Base-by-base conservation (phyloP, 2,888 invertebrate genomes). In the Tetragonisca angustula region DNA sequence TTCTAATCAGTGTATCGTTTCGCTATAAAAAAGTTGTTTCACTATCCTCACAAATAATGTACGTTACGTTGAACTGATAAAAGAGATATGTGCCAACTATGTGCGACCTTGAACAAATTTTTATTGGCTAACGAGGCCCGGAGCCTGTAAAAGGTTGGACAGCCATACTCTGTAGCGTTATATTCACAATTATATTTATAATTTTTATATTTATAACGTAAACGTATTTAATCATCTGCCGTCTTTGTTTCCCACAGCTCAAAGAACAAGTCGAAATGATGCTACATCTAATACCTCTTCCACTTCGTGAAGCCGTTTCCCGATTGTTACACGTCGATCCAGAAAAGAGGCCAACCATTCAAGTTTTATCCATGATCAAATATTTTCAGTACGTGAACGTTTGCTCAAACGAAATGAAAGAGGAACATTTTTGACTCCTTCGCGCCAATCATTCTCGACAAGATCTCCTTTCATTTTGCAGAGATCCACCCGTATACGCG, bases 401-500 rank as follows among this genome's bases (percentile, higher is more conserved):
- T 27, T 27, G 2, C 36, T 21, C 19, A 17, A 27, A 19, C 19
- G 27, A 32, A 32, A 6, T 21, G 27, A n/a, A 13, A 0, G 13
- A 9, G 1, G 43, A 43, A 9, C 9, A 32, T 43, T 11, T 62
- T 19, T 3, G 2, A 6, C 19, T 32, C 62, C 0, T 62, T 32
- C 6, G 17, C 24, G 9, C 24, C 24, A 19, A 27, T 24, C 24
- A 9, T 27, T 17, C 9, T 61, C 17, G 17, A 27, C 19, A 9
- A 43, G 43, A 9, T 64, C 19, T 32, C 17, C 11, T 64, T 32
- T 1, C 1, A 64, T 91, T 91, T 90, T 94, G 87, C 95, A 98
- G 98, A 92, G 99, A 99, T 95, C 97, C 98, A 68, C 97, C 98
- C 52, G 98, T 99, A 79, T 97, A 97, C 91, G 98, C 98, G 24